A percentile compares a stretch with the other conserved stretches of the same genome.
These are phyloP conservation scores for Microcebus lehilahytsara DNA, from an alignment of 2,113 vertebrate genomes.

Conservation along the genomic window DNA sequence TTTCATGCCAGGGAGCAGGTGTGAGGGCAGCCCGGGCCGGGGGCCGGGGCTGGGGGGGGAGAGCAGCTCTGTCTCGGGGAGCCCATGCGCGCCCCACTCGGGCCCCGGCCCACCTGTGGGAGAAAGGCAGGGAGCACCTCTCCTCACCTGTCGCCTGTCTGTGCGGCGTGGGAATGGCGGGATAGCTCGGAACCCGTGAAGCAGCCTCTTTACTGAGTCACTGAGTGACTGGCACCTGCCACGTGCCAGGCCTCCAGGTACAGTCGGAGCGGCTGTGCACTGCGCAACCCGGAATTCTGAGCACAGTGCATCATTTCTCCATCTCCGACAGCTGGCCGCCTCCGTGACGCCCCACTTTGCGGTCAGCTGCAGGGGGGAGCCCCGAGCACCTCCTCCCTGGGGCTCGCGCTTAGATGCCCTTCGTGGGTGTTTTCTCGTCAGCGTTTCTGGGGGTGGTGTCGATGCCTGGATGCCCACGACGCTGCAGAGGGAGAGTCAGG, in stretches of 20 bases:
- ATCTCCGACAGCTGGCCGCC: fast-evolving
- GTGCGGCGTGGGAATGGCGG: fast-evolving
- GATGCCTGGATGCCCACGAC: neutral
- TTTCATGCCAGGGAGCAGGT: neutral
- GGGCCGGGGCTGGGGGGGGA: neutral
- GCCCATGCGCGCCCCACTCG: fast-evolving
- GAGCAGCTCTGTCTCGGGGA: too few species aligned
- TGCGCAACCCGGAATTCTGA: neutral
- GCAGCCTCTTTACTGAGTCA: fast-evolving
- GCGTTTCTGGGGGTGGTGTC: fast-evolving
- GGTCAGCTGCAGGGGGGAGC: fast-evolving
- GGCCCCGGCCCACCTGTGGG: neutral
- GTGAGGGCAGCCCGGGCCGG: neutral
- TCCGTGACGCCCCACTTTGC: fast-evolving
- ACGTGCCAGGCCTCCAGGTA: neutral
- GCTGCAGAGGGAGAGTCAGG: neutral
- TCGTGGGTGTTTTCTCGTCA: fast-evolving
- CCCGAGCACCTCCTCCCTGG: fast-evolving
- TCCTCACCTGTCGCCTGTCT: neutral
- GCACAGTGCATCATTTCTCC: neutral
- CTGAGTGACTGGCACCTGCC: neutral
- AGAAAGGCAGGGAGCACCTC: too few species aligned
- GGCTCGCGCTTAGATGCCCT: neutral
- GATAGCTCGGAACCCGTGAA: too few species aligned
- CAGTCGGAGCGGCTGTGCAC: fast-evolving